phyloP scores from a whole-genome alignment of 1,140 invertebrate genomes.

The Delia radicum region DNA sequence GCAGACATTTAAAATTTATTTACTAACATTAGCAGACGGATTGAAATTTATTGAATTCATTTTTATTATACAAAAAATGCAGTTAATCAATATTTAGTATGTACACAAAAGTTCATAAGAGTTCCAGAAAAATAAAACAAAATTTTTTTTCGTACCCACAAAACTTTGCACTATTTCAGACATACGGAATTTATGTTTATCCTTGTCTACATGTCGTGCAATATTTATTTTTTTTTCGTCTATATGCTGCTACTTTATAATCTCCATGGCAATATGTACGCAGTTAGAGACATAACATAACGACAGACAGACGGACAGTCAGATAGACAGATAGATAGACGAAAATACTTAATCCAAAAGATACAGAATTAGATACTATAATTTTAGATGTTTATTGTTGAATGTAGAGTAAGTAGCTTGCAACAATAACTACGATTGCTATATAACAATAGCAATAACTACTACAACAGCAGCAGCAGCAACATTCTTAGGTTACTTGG shows the following conservation, averaged over 20 bases:
- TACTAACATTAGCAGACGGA: background rate
- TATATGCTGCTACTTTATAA: background rate
- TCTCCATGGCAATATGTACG: background rate
- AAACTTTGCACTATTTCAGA: background rate
- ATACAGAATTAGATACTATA: background rate
- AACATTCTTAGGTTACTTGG: background rate
- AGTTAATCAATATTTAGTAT: no score
- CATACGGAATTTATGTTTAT: background rate
- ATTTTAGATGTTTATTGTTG: background rate
- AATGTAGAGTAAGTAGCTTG: background rate
- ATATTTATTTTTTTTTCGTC: background rate
- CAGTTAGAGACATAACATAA: background rate
- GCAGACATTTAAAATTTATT: background rate
- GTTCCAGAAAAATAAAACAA: background rate
- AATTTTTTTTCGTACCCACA: background rate
- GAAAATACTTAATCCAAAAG: background rate
- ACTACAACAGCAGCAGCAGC: background rate
- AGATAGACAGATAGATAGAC: background rate
- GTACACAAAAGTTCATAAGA: background rate
- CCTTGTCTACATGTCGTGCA: background rate
- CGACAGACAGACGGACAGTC: background rate
- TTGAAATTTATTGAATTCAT: background rate
- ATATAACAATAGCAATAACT: background rate
- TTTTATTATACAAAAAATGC: no score
- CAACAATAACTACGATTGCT: background rate